Conservation (phyloP, 2,888 invertebrate species). For the Macaria liturata region DNA sequence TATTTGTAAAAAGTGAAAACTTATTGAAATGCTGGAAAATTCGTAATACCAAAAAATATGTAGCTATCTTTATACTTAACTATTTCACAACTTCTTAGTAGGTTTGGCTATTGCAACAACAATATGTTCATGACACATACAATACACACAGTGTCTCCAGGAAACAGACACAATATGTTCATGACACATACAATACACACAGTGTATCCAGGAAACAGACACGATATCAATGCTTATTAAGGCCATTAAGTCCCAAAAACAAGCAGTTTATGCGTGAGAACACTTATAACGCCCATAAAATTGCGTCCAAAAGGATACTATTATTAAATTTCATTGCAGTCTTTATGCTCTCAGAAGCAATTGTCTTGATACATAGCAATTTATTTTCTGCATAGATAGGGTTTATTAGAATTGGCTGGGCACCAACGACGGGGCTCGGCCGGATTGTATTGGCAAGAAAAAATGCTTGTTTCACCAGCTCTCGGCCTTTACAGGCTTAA, state of each 20-base stretch:
- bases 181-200: too few species aligned
- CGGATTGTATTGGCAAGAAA: conserved; percentile 59
- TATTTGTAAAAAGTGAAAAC: too few species aligned
- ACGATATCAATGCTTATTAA: not conserved
- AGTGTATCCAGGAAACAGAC: too few species aligned
- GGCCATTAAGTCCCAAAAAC: not conserved
- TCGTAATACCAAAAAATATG: too few species aligned
- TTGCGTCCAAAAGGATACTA: conserved; percentile 17
- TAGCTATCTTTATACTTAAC: too few species aligned
- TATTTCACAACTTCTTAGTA: too few species aligned
- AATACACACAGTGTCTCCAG: too few species aligned
- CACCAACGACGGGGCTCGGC: conserved; percentile 50
- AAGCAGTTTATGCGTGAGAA: conserved; percentile 9
- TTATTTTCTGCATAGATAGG: conserved; percentile 55
- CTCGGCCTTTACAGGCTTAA: conserved; percentile 26
- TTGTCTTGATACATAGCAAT: conserved; percentile 46
- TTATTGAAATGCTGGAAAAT: too few species aligned
- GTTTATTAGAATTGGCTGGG: conserved; percentile 59
- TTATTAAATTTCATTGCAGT: conserved; percentile 34
- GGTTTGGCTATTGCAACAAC: too few species aligned
- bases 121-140: too few species aligned
- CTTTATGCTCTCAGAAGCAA: conserved; percentile 29
- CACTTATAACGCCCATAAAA: conserved; percentile 13
- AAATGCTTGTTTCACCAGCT: conserved; percentile 51
- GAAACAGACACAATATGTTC: not conserved